Evolutionary conservation across 2,113 vertebrate species (phyloP), one percentile per base, ranked within the genome.

Genomic region (Cheilinus undulatus): DNA sequence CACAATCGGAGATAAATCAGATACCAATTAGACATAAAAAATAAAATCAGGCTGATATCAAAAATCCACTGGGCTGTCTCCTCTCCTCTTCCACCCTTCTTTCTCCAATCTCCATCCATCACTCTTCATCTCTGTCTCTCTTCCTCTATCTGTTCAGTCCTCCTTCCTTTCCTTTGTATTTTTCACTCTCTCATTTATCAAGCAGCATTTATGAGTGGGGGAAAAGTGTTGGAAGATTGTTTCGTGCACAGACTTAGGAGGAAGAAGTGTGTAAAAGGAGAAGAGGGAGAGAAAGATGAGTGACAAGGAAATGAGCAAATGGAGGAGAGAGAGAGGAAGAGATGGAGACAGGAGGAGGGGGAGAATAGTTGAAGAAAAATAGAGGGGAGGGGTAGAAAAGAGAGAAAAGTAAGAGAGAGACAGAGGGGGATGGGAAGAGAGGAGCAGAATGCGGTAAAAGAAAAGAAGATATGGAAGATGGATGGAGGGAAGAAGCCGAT

Each of bases 361-460:
- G 32, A 77, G 54, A 77, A 66, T 60, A 78, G 34, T 76, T 40
- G 50, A 68, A 62, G 51, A 66, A 82, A 84, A 11, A 77, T 43
- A 76, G 68, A 32, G 86, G 86, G 86, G 84, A 85, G 81, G 83
- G 89, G 85, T 69, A 73, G 76, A 50, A 69, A 34, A 74, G 68
- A 43, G 40, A 32, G 19, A 64, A 38, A 42, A 61, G 48, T 82
- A 11, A 77, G 48, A 76, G 69, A 32, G 32, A 34, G 32, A 34
- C 1, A 1, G 53, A 63, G 83, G 88, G 87, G 87, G 86, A 86
- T 84, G 84, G 90, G 85, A 71, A 70, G 78, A 84, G 71, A 30
- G n/a, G 76, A 90, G 79, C 82, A 86, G 84, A 90, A 91, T 90
- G 89, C 85, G 63, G 87, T 88, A 90, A 80, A 90, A 80, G 80